phyloP scores from a whole-genome alignment of 1,140 invertebrate genomes.

The Camponotus pennsylvanicus region DNA sequence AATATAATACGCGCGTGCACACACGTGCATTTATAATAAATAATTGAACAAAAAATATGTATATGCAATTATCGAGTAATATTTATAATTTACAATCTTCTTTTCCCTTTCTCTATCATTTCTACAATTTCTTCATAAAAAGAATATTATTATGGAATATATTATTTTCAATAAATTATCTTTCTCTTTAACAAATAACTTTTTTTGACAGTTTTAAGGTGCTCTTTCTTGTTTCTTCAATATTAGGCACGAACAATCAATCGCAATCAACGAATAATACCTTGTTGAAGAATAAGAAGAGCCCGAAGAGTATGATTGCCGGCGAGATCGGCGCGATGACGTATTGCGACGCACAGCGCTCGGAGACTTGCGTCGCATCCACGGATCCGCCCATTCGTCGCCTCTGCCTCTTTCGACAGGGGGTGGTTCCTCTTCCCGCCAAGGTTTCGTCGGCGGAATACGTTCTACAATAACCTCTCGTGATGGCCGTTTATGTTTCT shows the following conservation, averaged over 20 bases:
- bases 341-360: constrained; percentile 86
- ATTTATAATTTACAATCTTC: too few relatives aligned
- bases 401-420: constrained; percentile 86
- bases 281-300: constrained; percentile 92
- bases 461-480: constrained; percentile 93
- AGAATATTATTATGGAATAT: too few relatives aligned
- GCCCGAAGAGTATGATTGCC: constrained; percentile 91
- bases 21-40: neutral
- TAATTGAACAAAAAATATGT: neutral
- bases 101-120: too few relatives aligned
- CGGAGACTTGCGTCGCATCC: constrained; percentile 93
- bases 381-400: constrained; percentile 97
- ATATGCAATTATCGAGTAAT: neutral
- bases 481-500: constrained; percentile 89
- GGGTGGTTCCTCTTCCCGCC: constrained; percentile 82
- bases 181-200: neutral
- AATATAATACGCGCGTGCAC: too few relatives aligned
- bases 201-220: neutral
- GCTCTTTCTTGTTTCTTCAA: neutral
- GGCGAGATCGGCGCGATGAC: constrained; percentile 85
- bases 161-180: too few relatives aligned
- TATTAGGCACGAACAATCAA: neutral
- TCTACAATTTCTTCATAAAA: too few relatives aligned
- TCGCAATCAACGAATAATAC: constrained; percentile 80
- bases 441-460: constrained; percentile 87